Base-by-base conservation (phyloP, 1,140 invertebrate genomes). In the Phthorimaea operculella region DNA sequence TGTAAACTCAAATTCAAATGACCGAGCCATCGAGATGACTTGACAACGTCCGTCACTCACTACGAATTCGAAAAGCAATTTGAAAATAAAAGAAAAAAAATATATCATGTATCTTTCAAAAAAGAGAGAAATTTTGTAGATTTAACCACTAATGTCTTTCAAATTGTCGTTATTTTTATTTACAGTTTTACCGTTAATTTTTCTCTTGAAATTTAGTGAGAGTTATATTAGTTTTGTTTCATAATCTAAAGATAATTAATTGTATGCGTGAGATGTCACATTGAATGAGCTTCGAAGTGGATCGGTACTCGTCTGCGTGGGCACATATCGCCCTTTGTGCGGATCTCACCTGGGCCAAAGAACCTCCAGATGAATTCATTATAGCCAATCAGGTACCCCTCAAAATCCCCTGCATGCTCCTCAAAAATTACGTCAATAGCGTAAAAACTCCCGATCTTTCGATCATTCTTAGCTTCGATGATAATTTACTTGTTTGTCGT, bases 271-370 rank as follows among this genome's bases (percentile, higher is more conserved):
- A 74, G 57, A 79, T 83, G 81, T 74, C 74, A 81, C 81, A 80
- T 84, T 84, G 81, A 84, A 84, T 84, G 81, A 84, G 64, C 79
- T 80, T 80, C 79, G 76, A 84, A 64, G 76, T 79, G 76, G 79
- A 81, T 79, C 79, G 78, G 56, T 76, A 77, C 58, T 74, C 76
- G 66, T 74, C 79, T 70, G 70, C 79, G 63, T 84, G 81, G 81
- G 81, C 79, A 72, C 76, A 80, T 61, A 74, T 81, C 60, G 81
- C 79, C 81, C 81, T 83, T 54, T 84, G 79, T 80, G 81, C 81
- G 64, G 81, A 84, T 74, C 70, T 79, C 66, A 84, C 81, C 66
- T 84, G 81, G 81, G 68, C 75, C 60, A 72, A 70, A 33, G 78
- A 84, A 72, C 75, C 78, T 52, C 78, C 76, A 21, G 79, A 84